Conservation (phyloP, 2,113 vertebrate genomes). For the Tauraco erythrolophus region DNA sequence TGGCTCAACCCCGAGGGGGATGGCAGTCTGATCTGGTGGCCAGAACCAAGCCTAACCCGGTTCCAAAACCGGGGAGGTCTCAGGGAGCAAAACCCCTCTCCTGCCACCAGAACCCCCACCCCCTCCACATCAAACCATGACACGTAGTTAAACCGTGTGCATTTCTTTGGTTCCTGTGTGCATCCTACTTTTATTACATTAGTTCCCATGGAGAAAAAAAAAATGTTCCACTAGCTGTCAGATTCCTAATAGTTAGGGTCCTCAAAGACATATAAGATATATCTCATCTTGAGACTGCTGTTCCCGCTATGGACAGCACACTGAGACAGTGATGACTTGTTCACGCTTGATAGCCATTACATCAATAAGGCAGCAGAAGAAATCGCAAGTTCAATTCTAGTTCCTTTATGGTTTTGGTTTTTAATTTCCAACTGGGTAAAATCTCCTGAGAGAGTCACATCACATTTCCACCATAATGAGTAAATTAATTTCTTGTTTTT, state of each 20-base stretch:
- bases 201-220: not conserved
- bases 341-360: not conserved
- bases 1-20: too few relatives aligned
- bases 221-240: not conserved
- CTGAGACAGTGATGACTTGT: not conserved
- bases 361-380: not conserved
- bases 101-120: too few relatives aligned
- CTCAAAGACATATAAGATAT: not conserved
- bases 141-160: not conserved
- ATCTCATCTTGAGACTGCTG: not conserved
- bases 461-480: not conserved
- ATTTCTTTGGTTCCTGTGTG: not conserved
- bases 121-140: too few relatives aligned
- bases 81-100: too few relatives aligned
- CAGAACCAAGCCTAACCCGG: too few relatives aligned
- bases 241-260: not conserved
- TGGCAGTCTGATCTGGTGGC: too few relatives aligned
- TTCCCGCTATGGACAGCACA: not conserved
- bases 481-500: not conserved
- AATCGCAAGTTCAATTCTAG: not conserved
- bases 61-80: too few relatives aligned
- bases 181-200: not conserved
- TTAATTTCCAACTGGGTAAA: not conserved
- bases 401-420: not conserved
- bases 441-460: not conserved